A percentile compares a stretch with the other conserved stretches of the same genome.
phyloP scores from a whole-genome alignment of 2,888 invertebrate species.

The Helleia helle region DNA sequence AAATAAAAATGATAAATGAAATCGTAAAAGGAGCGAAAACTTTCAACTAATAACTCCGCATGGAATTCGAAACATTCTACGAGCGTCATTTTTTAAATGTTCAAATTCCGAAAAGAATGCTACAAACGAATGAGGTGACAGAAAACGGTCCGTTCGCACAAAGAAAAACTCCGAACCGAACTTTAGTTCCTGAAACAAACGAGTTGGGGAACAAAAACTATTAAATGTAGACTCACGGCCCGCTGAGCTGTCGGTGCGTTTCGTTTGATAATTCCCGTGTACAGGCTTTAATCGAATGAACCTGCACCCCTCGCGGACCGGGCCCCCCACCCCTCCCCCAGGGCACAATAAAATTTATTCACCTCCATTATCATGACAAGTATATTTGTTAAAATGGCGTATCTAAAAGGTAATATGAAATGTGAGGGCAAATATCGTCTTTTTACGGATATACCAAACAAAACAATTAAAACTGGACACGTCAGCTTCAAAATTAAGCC shows the following conservation, averaged over 20 bases:
- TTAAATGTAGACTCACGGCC: constrained; percentile 60
- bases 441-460: constrained; percentile 34
- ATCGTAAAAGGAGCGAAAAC: not conserved
- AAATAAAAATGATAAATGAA: not conserved
- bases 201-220: constrained; percentile 65
- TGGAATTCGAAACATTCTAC: not conserved
- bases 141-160: constrained; percentile 37
- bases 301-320: constrained; percentile 26
- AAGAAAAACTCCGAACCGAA: constrained; percentile 26
- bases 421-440: constrained; percentile 12
- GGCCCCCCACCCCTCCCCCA: constrained; percentile 9
- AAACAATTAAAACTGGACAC: constrained; percentile 56
- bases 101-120: constrained; percentile 4
- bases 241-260: constrained; percentile 64
- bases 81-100: constrained; percentile 3
- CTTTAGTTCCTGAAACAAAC: constrained; percentile 43
- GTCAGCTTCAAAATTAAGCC: constrained; percentile 65
- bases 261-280: constrained; percentile 70
- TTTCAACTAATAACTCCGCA: constrained; percentile 4
- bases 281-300: constrained; percentile 70
- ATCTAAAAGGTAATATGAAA: not conserved
- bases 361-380: constrained; percentile 14
- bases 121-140: constrained; percentile 30
- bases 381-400: not conserved
- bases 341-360: constrained; percentile 13